Conservation (phyloP, 2,797 vertebrate genomes). For the Fistularia tabacaria region DNA sequence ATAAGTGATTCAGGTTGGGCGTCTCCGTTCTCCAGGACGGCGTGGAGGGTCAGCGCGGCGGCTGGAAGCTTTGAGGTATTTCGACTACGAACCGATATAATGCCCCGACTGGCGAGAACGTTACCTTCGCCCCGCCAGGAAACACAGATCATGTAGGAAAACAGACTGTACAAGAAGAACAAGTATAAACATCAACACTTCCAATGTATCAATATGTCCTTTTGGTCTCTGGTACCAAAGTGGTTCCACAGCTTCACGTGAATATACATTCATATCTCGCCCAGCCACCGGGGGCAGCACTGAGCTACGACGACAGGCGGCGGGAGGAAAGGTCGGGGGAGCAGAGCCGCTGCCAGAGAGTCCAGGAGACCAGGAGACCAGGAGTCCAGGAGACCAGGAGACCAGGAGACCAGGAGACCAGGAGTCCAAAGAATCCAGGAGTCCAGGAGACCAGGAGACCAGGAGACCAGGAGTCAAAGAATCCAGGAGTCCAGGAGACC, state of each 20-base stretch:
- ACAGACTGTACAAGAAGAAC: constrained; percentile 87
- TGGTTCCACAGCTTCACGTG: constrained; percentile 64
- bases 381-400: too few species aligned
- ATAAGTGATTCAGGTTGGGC: constrained; percentile 20
- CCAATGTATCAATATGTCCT: constrained; percentile 75
- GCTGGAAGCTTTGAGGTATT: constrained; percentile 28
- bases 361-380: too few species aligned
- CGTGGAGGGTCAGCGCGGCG: background rate
- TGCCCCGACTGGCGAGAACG: constrained; percentile 25
- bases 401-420: too few species aligned
- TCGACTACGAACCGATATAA: constrained; percentile 28
- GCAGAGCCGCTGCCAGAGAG: too few species aligned
- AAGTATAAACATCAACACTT: constrained; percentile 89
- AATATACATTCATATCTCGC: constrained; percentile 82
- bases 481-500: too few species aligned
- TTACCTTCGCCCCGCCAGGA: constrained; percentile 69
- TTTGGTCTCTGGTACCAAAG: constrained; percentile 79
- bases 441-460: too few species aligned
- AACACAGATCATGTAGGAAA: constrained; percentile 75
- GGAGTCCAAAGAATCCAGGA: too few species aligned
- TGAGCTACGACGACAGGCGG: constrained; percentile 15
- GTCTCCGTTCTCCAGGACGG: constrained; percentile 22
- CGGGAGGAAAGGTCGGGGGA: too few species aligned
- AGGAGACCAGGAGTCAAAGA: too few species aligned
- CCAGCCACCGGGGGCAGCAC: constrained; percentile 43